Base-by-base conservation (phyloP, 92 coral and sea anemone genomes). In the Palythoa caribaeorum region DNA sequence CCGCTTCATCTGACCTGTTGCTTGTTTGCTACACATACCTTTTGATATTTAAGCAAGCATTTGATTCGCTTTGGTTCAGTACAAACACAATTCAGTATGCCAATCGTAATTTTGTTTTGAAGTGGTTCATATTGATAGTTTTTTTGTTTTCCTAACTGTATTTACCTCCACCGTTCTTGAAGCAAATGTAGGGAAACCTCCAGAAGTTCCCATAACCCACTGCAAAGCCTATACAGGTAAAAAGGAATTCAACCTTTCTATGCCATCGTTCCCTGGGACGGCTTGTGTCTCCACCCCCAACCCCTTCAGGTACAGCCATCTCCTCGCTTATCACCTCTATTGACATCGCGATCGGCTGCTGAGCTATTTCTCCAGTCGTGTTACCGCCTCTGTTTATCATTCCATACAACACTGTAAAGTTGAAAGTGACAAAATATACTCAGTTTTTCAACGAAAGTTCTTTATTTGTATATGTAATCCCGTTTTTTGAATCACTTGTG, bases 131-230 rank as follows among this genome's bases (percentile, higher is more conserved):
- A 44, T 5, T 44, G 50, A 44, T 3, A 44, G 50, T 44, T 44
- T 44, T 17, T 17, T 59, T 59, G 65, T 59, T 13, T 59, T 1
- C 3, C 3, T 59, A 59, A 0, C 9, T 16, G 5, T 63, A 6
- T n/a, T 40, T 85, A 96, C 98, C 98, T 55, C 98, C 98, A 17
- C 98, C 98, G 66, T 96, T 96, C 87, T 94, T 94, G 68, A 96
- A 96, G 76, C 98, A 96, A 90, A 96, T 91, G 94, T 94, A 96
- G 38, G 98, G 98, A 54, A 96, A 96, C 63, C 98, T 87, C 98
- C 98, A 96, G 60, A 96, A 89, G 87, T 96, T 96, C 66, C 98
- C 98, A 84, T 96, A 96, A 16, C 98, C 98, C 52, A 96, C 98
- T 2, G 96, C 95, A 83, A 96, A 96, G 16, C 98, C 98, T 54